A percentile compares a stretch with the other conserved stretches of the same genome.
These are phyloP conservation scores for Semotilus atromaculatus DNA, from an alignment of 2,797 vertebrate genomes.

Conservation along the genomic window DNA sequence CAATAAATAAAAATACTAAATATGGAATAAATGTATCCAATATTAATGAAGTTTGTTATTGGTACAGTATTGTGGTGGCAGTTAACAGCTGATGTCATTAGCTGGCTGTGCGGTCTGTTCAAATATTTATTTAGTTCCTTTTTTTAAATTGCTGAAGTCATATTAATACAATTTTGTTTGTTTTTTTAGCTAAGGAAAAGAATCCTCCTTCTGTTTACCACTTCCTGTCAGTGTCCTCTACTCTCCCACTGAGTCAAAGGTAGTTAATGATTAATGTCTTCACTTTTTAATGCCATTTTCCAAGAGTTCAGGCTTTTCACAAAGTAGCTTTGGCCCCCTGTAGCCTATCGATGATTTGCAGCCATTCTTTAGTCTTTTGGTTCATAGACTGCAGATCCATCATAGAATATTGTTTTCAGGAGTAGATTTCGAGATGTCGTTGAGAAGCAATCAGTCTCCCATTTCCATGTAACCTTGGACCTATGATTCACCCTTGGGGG, in stretches of 20 bases:
- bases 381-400: slow-evolving; percentile 52
- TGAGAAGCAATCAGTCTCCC: slow-evolving; percentile 53
- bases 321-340: slow-evolving; percentile 31
- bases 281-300: slow-evolving; percentile 31
- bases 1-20: not conserved
- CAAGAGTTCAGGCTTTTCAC: slow-evolving; percentile 50
- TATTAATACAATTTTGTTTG: not conserved
- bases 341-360: slow-evolving; percentile 71
- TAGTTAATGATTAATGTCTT: slow-evolving; percentile 73
- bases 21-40: not conserved
- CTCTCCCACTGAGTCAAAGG: slow-evolving; percentile 49
- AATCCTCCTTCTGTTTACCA: slow-evolving; percentile 32
- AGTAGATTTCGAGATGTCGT: slow-evolving; percentile 53
- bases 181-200: not conserved
- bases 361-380: slow-evolving; percentile 58
- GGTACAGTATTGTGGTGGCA: not conserved
- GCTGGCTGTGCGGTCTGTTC: not conserved
- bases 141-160: not conserved
- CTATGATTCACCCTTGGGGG: slow-evolving; percentile 49
- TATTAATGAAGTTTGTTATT: not conserved
- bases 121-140: not conserved
- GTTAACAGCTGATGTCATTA: not conserved
- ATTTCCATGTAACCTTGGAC: slow-evolving; percentile 54
- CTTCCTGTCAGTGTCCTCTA: slow-evolving; percentile 55
- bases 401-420: slow-evolving; percentile 56